Base-by-base conservation (phyloP, 1,140 invertebrate species). In the Cecropterus lyciades region DNA sequence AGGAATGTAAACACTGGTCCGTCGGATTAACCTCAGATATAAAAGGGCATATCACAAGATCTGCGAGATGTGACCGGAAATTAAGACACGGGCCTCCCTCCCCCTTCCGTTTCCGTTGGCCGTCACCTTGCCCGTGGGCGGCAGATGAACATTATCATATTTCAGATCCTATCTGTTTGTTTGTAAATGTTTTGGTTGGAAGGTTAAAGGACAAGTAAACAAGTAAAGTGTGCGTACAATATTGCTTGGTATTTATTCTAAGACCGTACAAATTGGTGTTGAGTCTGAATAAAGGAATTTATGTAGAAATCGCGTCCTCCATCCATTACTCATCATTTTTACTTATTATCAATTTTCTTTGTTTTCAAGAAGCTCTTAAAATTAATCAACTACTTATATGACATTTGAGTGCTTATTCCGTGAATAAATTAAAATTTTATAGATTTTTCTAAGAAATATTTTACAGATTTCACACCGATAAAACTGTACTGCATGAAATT, bases 21-120 rank as follows among this genome's bases (percentile, higher is more conserved):
- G 5, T 13, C 3, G 53, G 40, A 66, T 69, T 72, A 72, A 69
- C 63, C 57, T 16, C 49, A 48, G 72, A 68, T 43, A 77, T 77
- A 74, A 72, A 74, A 77, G 67, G 67, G 69, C 66, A 76, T 73
- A 79, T 76, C 77, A 66, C 55, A 49, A 69, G 66, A 79, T 76
- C 77, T 72, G 73, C 17, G 59, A 27, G 53, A 56, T 55, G 59
- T 66, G 64, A 79, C 74, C 77, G 77, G 77, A 79, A 76, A 79
- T 76, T 79, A 76, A 79, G 73, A 77, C 75, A 75, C 70, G 70
- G 65, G 69, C 72, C 67, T 53, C 69, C 67, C 37, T 20, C 17
- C 72, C 67, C 64, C 65, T 66, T 69, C 71, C 72, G 68, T 45
- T 75, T 77, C 72, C 76, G 76, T 30, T 72, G 73, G 73, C 70